Base-by-base conservation (phyloP, 2,888 invertebrate species). In the Lepidochitona cinerea region DNA sequence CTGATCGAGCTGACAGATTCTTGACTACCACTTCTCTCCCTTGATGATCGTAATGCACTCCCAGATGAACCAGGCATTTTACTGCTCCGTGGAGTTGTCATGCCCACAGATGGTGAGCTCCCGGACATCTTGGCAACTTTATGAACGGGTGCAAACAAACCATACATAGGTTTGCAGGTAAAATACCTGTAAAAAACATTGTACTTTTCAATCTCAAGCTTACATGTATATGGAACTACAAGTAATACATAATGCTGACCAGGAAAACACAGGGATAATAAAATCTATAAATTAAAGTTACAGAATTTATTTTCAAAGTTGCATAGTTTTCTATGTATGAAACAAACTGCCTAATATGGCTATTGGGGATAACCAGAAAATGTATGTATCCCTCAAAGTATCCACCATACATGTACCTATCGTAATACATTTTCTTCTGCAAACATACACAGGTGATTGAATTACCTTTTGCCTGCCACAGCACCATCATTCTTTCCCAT, bases 401-500 rank as follows among this genome's bases (percentile, higher is more conserved):
- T n/a, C n/a, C n/a, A n/a, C n/a, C n/a, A n/a, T n/a, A n/a, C n/a
- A n/a, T n/a, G n/a, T n/a, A n/a, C n/a, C n/a, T n/a, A n/a, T n/a
- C n/a, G n/a, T n/a, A n/a, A n/a, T n/a, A n/a, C n/a, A n/a, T n/a
- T n/a, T n/a, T n/a, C n/a, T n/a, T n/a, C n/a, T n/a, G n/a, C n/a
- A n/a, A n/a, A n/a, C n/a, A n/a, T n/a, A n/a, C n/a, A n/a, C n/a
- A n/a, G n/a, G n/a, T n/a, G n/a, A n/a, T n/a, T n/a, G n/a, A n/a
- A n/a, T 85, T 91, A 98, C 97, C 96, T 95, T 91, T 94, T 95
- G 72, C 96, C 97, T 80, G 94, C 96, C 37, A 98, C 97, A 68
- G 96, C 94, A 74, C 99, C 98, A 89, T 99, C 97, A 91, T 99
- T 98, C 92, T 98, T 98, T 71, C 99, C 99, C 75, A 95, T 92